Evolutionary conservation across 92 coral and sea anemone genomes (phyloP).

Genomic region (Phenganax subtilis): DNA sequence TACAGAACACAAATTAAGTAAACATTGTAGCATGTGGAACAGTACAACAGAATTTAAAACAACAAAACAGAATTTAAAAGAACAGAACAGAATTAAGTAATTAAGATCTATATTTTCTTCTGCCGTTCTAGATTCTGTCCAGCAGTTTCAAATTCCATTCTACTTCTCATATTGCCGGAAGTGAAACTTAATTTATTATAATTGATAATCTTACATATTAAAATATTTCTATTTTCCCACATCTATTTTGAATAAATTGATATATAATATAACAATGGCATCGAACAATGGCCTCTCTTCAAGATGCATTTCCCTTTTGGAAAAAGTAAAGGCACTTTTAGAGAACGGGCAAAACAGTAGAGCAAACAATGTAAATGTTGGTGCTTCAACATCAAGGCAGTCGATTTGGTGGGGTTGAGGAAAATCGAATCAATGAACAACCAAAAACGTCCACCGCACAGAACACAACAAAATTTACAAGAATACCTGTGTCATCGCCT

Average conservation of each 20-base stretch:
- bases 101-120: neutral
- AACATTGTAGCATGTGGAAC: no score
- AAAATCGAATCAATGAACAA: neutral
- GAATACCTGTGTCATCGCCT: neutral
- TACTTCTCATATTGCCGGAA: neutral
- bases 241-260: neutral
- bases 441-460: neutral
- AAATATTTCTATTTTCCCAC: neutral
- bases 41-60: no score
- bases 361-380: neutral
- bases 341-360: neutral
- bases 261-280: neutral
- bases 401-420: neutral
- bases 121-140: constrained; percentile 6
- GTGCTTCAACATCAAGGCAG: constrained; percentile 8
- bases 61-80: no score
- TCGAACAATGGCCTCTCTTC: constrained; percentile 13
- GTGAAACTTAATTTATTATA: no score
- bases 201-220: no score
- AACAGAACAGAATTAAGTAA: no score
- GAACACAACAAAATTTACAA: neutral
- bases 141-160: constrained; percentile 33
- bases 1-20: no score
- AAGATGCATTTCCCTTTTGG: constrained; percentile 10
- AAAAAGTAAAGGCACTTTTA: constrained; percentile 15